phyloP scores from a whole-genome alignment of 2,113 vertebrate species.

The Elephas maximus region DNA sequence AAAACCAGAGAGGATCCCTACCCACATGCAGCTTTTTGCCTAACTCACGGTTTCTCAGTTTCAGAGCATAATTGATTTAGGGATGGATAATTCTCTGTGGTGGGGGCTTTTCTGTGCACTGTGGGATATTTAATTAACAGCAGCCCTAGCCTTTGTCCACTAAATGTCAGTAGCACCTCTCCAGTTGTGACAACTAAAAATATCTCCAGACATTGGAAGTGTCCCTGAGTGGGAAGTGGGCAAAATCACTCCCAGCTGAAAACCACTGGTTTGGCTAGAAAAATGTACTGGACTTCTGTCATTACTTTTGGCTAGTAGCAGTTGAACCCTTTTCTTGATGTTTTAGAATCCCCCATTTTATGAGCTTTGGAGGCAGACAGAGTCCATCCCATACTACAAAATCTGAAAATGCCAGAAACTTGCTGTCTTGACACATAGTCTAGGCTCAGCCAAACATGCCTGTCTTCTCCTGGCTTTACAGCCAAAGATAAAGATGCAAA shows the following conservation, averaged over 20 bases:
- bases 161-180: neutral
- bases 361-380: neutral
- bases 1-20: neutral
- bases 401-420: slow-evolving; percentile 14
- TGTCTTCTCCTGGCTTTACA: neutral
- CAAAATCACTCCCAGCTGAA: neutral
- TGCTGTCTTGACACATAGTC: neutral
- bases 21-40: neutral
- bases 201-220: neutral
- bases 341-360: neutral
- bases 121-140: no score
- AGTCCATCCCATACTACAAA: neutral
- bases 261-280: neutral
- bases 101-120: no score
- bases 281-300: neutral
- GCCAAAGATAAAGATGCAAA: neutral
- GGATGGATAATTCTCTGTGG: neutral
- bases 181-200: neutral
- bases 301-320: neutral
- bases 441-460: neutral
- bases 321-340: neutral
- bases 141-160: no score
- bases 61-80: neutral
- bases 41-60: neutral
- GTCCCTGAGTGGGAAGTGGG: neutral